A percentile compares a stretch with the other conserved stretches of the same genome.
These are phyloP conservation scores for Tachina lurida DNA, from an alignment of 2,888 invertebrate genomes.

Conservation along the genomic window DNA sequence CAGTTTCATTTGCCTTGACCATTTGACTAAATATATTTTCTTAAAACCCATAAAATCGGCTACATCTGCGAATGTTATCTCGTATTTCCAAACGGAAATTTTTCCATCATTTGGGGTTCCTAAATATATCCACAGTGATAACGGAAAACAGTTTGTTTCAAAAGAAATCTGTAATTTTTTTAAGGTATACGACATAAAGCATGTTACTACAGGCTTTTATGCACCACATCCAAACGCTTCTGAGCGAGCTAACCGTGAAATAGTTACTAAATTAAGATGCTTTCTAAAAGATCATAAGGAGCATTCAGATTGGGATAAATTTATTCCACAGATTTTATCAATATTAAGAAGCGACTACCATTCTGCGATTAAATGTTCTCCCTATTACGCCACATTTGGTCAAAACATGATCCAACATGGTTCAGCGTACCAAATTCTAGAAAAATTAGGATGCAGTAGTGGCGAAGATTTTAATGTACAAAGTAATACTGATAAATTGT, in stretches of 20 bases:
- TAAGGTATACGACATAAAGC: constrained; percentile 34
- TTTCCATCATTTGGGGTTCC: too few relatives aligned
- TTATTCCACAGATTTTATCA: neutral
- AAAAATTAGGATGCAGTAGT: neutral
- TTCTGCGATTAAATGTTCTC: neutral
- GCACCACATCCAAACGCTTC: constrained; percentile 67
- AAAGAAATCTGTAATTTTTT: constrained; percentile 45
- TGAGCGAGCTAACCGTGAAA: constrained; percentile 60
- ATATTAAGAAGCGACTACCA: neutral
- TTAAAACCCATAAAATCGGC: too few relatives aligned
- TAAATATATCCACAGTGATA: constrained; percentile 52
- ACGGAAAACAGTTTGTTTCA: constrained; percentile 55
- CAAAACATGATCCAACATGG: too few relatives aligned
- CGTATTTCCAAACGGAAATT: too few relatives aligned
- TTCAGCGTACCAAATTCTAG: neutral
- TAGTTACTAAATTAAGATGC: too few relatives aligned
- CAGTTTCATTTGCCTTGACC: too few relatives aligned
- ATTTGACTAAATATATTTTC: too few relatives aligned
- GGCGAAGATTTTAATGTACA: neutral
- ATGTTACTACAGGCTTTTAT: constrained; percentile 53
- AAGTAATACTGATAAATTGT: neutral
- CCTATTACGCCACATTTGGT: too few relatives aligned
- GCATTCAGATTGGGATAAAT: neutral
- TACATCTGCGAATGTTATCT: too few relatives aligned
- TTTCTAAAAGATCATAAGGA: neutral